These are phyloP conservation scores for Lepidotrigona ventralis DNA, from an alignment of 1,140 invertebrate genomes.

Conservation along the genomic window DNA sequence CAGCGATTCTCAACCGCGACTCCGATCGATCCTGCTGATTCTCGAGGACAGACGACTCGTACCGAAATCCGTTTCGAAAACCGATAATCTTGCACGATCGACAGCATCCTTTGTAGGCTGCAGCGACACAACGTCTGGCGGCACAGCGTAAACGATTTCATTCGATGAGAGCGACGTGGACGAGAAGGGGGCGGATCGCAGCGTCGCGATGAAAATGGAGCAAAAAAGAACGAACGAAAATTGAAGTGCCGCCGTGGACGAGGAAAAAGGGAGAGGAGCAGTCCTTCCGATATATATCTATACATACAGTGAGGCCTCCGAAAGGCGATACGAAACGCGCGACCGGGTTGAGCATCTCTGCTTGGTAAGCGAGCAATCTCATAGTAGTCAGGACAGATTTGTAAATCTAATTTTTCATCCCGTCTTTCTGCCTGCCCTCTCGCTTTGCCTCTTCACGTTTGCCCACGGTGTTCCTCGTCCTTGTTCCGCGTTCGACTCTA, in stretches of 20 bases:
- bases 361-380: constrained; percentile 65
- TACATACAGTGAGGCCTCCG: neutral
- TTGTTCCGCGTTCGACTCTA: constrained; percentile 24
- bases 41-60: neutral
- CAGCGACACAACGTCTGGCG: neutral
- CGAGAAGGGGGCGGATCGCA: neutral
- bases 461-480: constrained; percentile 51
- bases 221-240: constrained; percentile 1
- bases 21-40: neutral
- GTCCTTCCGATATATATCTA: constrained; percentile 3
- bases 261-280: neutral
- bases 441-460: constrained; percentile 46
- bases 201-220: neutral
- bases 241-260: neutral
- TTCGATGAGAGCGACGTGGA: neutral
- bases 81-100: neutral
- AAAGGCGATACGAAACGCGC: neutral
- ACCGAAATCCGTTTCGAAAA: too few relatives aligned
- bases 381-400: constrained; percentile 75
- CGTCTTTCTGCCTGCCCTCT: constrained; percentile 58
- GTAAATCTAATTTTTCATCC: constrained; percentile 77
- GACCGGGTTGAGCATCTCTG: constrained; percentile 53
- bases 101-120: neutral
- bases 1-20: constrained; percentile 41
- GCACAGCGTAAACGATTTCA: neutral